Evolutionary conservation across 1,140 invertebrate species (phyloP).

Genomic region (Drosophila equinoxialis): DNA sequence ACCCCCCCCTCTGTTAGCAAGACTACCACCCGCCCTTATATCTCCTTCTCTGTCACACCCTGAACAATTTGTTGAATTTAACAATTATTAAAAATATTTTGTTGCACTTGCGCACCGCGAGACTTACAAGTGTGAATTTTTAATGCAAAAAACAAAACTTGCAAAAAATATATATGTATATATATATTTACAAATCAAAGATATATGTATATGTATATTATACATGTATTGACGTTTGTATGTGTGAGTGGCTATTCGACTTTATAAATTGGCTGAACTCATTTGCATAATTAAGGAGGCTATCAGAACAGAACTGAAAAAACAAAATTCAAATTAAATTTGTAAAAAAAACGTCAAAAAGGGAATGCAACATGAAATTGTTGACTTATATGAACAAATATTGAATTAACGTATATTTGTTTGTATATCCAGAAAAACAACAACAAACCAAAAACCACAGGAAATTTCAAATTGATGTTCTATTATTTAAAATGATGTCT

Average conservation of each 20-base stretch:
- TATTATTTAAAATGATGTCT: neutral
- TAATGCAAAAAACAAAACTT: slow-evolving; percentile 1
- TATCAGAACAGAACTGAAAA: slow-evolving; percentile 5
- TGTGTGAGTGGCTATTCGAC: slow-evolving; percentile 5
- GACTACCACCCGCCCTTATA: neutral
- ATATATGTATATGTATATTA: neutral
- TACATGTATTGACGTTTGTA: neutral
- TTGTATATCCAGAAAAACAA: neutral
- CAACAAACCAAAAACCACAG: neutral
- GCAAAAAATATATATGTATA: neutral
- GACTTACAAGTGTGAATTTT: slow-evolving; percentile 7
- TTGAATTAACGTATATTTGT: neutral
- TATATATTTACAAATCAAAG: neutral
- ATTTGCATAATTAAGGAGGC: slow-evolving; percentile 26
- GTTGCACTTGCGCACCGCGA: slow-evolving; percentile 3
- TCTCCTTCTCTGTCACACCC: neutral
- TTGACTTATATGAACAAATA: neutral
- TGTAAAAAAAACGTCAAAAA: neutral
- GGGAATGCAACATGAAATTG: neutral
- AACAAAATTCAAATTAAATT: slow-evolving; percentile 11
- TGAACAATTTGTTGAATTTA: slow-evolving; percentile 30
- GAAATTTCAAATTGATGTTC: neutral
- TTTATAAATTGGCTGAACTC: slow-evolving; percentile 22
- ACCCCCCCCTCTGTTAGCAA: neutral
- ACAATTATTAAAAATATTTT: slow-evolving; percentile 38